Evolutionary conservation across 2,797 vertebrate species (phyloP), one percentile per base, ranked within the genome.

Genomic region (Sciurus vulgaris): DNA sequence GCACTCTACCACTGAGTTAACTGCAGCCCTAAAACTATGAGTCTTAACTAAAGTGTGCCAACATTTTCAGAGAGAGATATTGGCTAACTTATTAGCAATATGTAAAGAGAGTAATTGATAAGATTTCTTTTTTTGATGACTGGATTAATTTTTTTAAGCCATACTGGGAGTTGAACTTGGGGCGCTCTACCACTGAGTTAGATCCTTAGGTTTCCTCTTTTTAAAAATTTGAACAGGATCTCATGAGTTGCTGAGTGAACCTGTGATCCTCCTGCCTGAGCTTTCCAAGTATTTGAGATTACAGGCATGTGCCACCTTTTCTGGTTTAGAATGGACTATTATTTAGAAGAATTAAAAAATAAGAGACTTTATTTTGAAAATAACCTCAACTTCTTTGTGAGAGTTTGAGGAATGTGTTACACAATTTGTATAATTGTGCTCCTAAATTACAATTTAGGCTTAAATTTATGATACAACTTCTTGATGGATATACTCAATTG

Each of bases 301-400:
- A 26, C 24, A 61, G 59, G 61, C 26, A 28, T 63, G 61, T 26
- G 8, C 61, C 61, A 28, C 26, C 61, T 54, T 54, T 12, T 54
- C 51, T 54, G 51, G 51, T 54, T 54, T 18, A 54, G 15, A 15
- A 54, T 41, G 41, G 81, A 65, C 22, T 41, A 8, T 92, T 74
- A 33, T 82, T 93, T 54, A 89, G 59, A 83, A 89, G 38, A 94
- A 92, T 63, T 86, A 74, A 5, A 84, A 84, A 49, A 87, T 59
- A 89, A 28, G 15, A 91, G 67, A 54, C 10, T 47, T 74, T 79
- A 49, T 56, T 74, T 65, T 94, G 59, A 79, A 96, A 77, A 73
- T 51, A 73, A 44, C 77, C 94, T 92, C 51, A 73, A 79, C 35
- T 78, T 90, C n/a, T 85, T 85, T 92, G n/a, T 91, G 38, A 89